Evolutionary conservation across 2,888 invertebrate genomes (phyloP), one percentile per base, ranked within the genome.

Genomic region (Halictus ligatus): DNA sequence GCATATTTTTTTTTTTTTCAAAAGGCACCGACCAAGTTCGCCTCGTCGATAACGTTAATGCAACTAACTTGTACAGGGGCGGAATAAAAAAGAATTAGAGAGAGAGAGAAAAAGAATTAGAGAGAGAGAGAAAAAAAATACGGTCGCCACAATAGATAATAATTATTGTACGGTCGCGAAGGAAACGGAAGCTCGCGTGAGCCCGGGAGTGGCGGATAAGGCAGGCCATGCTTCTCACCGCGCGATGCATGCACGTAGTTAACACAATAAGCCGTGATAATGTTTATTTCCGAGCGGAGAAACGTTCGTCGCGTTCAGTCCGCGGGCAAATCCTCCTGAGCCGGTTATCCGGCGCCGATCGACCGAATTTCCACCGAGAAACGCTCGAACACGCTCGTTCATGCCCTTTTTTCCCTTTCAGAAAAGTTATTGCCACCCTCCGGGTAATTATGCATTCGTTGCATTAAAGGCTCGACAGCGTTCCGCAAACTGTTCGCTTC

Each of bases 131-230:
- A 29, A 8, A 69, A 40, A 69, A 48, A 73, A 48, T 48, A 79
- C 79, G 84, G 88, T 84, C 82, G 86, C 43, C 79, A 87, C 91
- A 91, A 91, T 91, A 91, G 91, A 91, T 91, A 91, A 91, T 91
- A 91, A 91, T 91, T 91, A 91, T 91, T 91, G 88, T 86, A 85
- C 86, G 85, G 88, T 89, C 84, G 85, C 88, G 90, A 91, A 90
- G 91, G 78, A 86, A 91, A 87, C 91, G 91, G 90, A 91, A 91
- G 91, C 91, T 91, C 88, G 91, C 91, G 91, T 91, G 91, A 86
- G 75, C 85, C 13, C 43, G 85, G 58, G 81, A 67, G 84, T 78
- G 73, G 48, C 81, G 91, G 91, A 91, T 91, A 91, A 91, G 91
- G 88, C 80, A 74, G 75, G 73, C 83, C 81, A 82, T 84, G 83